Percentiles rank a stretch among this genome's conserved stretches.
Conservation (phyloP, 1,140 invertebrate genomes). For the Bombyx mori region DNA sequence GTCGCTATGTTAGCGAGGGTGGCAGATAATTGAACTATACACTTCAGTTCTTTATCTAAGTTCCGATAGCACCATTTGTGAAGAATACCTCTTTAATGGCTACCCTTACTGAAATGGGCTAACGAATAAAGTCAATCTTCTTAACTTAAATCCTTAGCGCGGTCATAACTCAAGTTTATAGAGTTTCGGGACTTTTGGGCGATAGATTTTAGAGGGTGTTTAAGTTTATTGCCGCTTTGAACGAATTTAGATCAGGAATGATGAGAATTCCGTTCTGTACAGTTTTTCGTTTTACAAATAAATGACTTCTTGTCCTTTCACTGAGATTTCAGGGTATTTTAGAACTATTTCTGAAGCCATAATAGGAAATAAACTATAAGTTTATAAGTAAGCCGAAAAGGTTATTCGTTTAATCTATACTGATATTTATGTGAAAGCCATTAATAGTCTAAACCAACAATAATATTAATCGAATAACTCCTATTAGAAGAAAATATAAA, state of each 20-base stretch:
- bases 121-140: slow-evolving; percentile 52
- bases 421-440: background rate
- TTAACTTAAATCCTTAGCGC: slow-evolving; percentile 46
- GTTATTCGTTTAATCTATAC: background rate
- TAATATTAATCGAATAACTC: too few species aligned
- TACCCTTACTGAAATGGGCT: slow-evolving; percentile 35
- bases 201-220: slow-evolving; percentile 21
- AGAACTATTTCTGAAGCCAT: too few species aligned
- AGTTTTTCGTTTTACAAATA: background rate
- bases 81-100: slow-evolving; percentile 38
- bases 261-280: background rate
- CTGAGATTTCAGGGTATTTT: too few species aligned
- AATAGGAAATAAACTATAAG: background rate
- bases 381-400: background rate
- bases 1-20: background rate
- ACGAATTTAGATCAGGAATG: slow-evolving; percentile 7
- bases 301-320: too few species aligned
- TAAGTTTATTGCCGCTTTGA: slow-evolving; percentile 15
- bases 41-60: slow-evolving; percentile 14
- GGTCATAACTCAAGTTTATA: slow-evolving; percentile 61
- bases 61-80: slow-evolving; percentile 29
- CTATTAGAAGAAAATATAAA: background rate
- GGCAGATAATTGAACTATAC: slow-evolving; percentile 6
- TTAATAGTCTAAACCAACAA: background rate
- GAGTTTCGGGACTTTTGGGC: slow-evolving; percentile 46